Base-by-base conservation (phyloP, 1,140 invertebrate species). In the Epicauta chinensis region DNA sequence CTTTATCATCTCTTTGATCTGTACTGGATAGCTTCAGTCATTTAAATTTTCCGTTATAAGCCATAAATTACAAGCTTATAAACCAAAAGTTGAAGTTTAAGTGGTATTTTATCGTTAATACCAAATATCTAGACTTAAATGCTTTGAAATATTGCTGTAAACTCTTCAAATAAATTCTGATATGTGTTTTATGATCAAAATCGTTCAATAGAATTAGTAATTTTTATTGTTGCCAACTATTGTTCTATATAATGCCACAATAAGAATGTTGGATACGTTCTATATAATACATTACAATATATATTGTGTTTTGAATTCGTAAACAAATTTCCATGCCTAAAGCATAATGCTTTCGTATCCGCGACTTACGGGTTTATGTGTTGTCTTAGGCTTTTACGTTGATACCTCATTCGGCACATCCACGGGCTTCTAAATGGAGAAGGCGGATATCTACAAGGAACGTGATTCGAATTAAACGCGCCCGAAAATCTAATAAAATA, bases 331-430 rank as follows among this genome's bases (percentile, higher is more conserved):
- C 41, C 30, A 14, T 41, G 37, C 48, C 48, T 51, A 51, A 51
- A 51, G 48, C 48, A 41, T 51, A 51, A 51, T 51, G 48, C 37
- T 16, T 51, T 23, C 23, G 38, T 42, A 51, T 51, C 41, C 48
- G 48, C 48, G 39, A 51, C 48, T 51, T 51, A 51, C 45, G 48
- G 40, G 48, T 52, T 56, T 56, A 53, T 53, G 45, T 53, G 55
- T 56, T 56, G 55, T 56, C 55, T 56, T 56, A 56, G 55, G 55
- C 55, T 56, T 56, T 53, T 53, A 53, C 49, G 48, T 51, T 56
- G 55, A 56, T 56, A 56, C 50, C 55, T 56, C 55, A 56, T 56
- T 56, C 53, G 48, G 47, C 37, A 56, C 53, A 56, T 56, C 53
- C 55, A 40, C 37, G 39, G 32, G 5, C 10, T 49, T 53, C 48